These are phyloP conservation scores for Mythimna ferrago DNA, from an alignment of 2,888 invertebrate genomes.

Conservation along the genomic window DNA sequence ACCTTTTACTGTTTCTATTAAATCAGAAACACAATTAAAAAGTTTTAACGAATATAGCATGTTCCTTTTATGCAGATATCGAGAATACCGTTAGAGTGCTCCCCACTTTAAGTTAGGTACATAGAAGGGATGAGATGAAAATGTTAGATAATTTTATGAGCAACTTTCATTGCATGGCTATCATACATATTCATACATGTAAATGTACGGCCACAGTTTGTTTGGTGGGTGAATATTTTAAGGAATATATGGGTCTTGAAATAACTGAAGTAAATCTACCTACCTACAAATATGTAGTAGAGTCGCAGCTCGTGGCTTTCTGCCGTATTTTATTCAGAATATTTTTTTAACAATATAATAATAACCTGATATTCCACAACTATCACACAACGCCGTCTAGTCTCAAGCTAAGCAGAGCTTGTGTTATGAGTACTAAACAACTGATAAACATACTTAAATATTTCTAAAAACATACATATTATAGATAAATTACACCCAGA, in stretches of 20 bases:
- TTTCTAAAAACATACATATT: too few species aligned
- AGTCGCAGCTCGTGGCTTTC: neutral
- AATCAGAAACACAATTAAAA: slow-evolving; percentile 39
- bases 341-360: too few species aligned
- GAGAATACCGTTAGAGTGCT: slow-evolving; percentile 28
- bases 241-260: neutral
- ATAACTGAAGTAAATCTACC: neutral
- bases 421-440: too few species aligned
- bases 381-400: too few species aligned
- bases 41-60: slow-evolving; percentile 41
- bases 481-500: too few species aligned
- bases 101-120: slow-evolving; percentile 7
- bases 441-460: too few species aligned
- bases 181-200: slow-evolving; percentile 39
- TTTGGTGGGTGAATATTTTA: slow-evolving; percentile 23
- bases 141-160: slow-evolving; percentile 38
- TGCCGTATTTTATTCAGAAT: neutral
- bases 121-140: slow-evolving; percentile 28
- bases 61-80: slow-evolving; percentile 29
- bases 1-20: slow-evolving; percentile 1
- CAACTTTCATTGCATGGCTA: slow-evolving; percentile 38
- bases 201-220: slow-evolving; percentile 17
- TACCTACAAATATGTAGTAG: too few species aligned
- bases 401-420: too few species aligned
- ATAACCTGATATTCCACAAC: too few species aligned